A percentile compares a stretch with the other conserved stretches of the same genome.
These are phyloP conservation scores for Alosa sapidissima DNA, from an alignment of 2,797 vertebrate species.

Conservation along the genomic window DNA sequence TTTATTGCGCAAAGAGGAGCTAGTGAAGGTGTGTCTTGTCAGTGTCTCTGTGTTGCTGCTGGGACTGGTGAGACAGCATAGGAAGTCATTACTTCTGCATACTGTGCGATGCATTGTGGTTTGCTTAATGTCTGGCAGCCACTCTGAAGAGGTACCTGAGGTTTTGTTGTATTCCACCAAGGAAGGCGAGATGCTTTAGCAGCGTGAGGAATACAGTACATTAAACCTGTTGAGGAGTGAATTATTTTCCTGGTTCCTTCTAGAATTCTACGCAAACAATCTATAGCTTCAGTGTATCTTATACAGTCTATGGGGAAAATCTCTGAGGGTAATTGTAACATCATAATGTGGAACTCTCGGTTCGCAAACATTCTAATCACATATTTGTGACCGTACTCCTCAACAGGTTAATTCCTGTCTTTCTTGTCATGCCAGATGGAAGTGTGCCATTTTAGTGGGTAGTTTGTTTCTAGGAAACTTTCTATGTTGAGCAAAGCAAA, in stretches of 20 bases:
- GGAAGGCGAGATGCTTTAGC: not conserved
- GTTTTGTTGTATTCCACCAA: not conserved
- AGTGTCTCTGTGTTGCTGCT: not conserved
- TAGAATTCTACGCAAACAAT: no score
- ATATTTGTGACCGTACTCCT: no score
- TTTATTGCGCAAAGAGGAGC: not conserved
- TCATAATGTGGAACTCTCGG: no score
- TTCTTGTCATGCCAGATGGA: not conserved
- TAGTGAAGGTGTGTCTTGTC: not conserved
- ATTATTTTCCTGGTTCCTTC: no score
- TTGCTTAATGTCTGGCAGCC: not conserved
- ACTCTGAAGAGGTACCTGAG: not conserved
- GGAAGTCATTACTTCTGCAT: not conserved
- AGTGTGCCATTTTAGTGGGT: not conserved
- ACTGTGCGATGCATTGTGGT: not conserved
- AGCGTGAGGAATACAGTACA: not conserved
- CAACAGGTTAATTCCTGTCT: not conserved
- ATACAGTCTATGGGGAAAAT: no score
- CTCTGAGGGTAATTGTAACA: no score
- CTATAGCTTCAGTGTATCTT: no score
- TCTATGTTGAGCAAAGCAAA: not conserved
- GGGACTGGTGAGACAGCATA: not conserved
- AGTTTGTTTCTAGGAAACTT: not conserved
- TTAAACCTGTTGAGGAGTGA: no score
- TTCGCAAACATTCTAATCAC: no score